Evolutionary conservation across 2,888 invertebrate species (phyloP).

Genomic region (Zelleria hepariella): DNA sequence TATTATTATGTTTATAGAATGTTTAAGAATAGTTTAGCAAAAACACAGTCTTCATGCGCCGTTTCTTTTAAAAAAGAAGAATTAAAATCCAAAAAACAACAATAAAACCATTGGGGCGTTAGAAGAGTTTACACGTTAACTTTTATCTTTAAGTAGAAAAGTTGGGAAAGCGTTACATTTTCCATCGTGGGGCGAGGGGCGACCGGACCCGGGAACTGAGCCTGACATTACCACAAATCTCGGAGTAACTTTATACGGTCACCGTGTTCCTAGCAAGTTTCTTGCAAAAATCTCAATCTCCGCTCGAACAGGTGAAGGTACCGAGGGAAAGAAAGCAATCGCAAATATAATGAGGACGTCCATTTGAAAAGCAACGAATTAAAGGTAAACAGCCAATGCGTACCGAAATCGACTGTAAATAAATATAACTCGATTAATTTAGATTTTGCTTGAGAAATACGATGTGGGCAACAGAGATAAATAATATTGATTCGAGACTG

Average conservation of each 20-base stretch:
- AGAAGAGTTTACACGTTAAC: slow-evolving; percentile 50
- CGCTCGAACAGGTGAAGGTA: not conserved
- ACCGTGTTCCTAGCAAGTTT: not conserved
- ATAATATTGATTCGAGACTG: not conserved
- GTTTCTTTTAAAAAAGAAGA: not conserved
- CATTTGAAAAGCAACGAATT: slow-evolving; percentile 33
- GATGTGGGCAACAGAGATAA: not conserved
- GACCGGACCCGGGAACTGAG: slow-evolving; percentile 3
- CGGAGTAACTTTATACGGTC: not conserved
- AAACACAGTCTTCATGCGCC: not conserved
- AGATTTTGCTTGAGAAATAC: slow-evolving; percentile 20
- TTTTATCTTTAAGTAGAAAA: slow-evolving; percentile 58
- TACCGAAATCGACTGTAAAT: slow-evolving; percentile 21
- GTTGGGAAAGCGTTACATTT: slow-evolving; percentile 47
- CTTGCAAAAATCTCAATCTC: not conserved
- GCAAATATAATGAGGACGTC: slow-evolving; percentile 23
- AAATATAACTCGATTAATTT: slow-evolving; percentile 21
- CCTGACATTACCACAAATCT: slow-evolving; percentile 4
- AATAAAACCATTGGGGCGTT: slow-evolving; percentile 40
- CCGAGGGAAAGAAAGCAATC: slow-evolving; percentile 14
- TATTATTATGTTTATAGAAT: not conserved
- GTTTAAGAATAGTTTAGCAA: not conserved
- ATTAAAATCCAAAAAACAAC: slow-evolving; percentile 37
- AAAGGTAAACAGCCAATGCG: slow-evolving; percentile 26
- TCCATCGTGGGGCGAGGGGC: slow-evolving; percentile 45